These are phyloP conservation scores for Chromobotia macracanthus DNA, from an alignment of 2,797 vertebrate species.

Conservation along the genomic window DNA sequence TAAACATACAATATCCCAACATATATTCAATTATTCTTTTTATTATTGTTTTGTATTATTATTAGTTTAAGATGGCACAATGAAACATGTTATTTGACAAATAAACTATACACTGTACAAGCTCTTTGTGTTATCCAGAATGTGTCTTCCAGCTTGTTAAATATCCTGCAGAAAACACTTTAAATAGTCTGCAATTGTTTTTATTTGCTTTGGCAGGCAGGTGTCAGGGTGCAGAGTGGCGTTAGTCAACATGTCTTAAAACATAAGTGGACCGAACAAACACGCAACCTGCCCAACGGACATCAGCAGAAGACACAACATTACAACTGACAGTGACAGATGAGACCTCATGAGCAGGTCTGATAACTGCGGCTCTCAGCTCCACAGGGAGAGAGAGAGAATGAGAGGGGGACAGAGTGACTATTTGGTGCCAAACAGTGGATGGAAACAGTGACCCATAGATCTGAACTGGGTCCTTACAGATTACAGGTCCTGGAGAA, in stretches of 20 bases:
- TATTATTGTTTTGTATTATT: too few species aligned
- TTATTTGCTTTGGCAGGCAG: conserved; percentile 75
- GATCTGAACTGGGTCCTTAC: conserved; percentile 49
- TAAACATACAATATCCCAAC: not conserved
- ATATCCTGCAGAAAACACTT: conserved; percentile 55
- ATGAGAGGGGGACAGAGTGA: not conserved
- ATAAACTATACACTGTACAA: not conserved
- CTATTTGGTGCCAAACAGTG: conserved; percentile 6
- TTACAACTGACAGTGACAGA: conserved; percentile 81
- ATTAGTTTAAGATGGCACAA: not conserved
- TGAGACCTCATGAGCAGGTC: conserved; percentile 58
- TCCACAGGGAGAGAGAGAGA: not conserved
- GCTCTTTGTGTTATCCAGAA: not conserved
- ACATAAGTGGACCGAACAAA: conserved; percentile 78
- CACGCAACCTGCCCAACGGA: conserved; percentile 75
- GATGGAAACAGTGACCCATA: conserved; percentile 38
- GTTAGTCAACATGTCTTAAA: conserved; percentile 79
- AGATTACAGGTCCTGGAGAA: conserved; percentile 52
- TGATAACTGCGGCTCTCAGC: not conserved
- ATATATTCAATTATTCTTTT: too few species aligned
- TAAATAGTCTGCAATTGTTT: conserved; percentile 78
- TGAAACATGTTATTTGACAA: not conserved
- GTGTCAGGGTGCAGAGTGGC: conserved; percentile 74
- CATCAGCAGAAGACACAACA: conserved; percentile 73
- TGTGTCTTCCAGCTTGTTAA: not conserved